These are phyloP conservation scores for Oligia fasciuncula DNA, from an alignment of 2,888 invertebrate species.

Conservation along the genomic window DNA sequence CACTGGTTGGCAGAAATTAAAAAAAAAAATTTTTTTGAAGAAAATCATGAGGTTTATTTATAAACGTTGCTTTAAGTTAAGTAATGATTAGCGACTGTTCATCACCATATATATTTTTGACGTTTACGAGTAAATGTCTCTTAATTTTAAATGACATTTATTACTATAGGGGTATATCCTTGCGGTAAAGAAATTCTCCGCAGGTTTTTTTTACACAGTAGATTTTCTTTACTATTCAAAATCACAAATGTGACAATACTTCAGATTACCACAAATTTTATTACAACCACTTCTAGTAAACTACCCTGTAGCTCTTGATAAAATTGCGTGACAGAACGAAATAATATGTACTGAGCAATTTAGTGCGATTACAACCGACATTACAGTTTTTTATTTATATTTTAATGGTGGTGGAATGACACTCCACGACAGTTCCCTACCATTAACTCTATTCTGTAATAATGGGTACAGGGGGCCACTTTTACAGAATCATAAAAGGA, in stretches of 20 bases:
- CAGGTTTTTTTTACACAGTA: neutral
- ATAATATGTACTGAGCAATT: conserved; percentile 59
- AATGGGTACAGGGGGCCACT: conserved; percentile 2
- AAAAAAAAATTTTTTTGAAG: too few relatives aligned
- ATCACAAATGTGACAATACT: neutral
- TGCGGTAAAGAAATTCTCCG: neutral
- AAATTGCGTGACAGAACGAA: conserved; percentile 50
- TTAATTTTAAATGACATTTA: neutral
- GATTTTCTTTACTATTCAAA: neutral
- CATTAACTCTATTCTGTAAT: conserved; percentile 40
- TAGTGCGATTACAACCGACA: conserved; percentile 51
- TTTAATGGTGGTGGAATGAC: conserved; percentile 49
- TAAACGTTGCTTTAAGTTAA: too few relatives aligned
- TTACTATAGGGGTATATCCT: neutral
- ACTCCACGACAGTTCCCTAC: conserved; percentile 42
- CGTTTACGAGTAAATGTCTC: too few relatives aligned
- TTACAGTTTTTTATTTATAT: conserved; percentile 42
- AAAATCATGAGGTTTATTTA: neutral
- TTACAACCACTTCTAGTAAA: conserved; percentile 9
- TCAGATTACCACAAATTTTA: neutral
- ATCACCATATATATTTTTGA: too few relatives aligned
- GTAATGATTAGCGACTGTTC: too few relatives aligned
- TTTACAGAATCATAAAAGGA: too few relatives aligned
- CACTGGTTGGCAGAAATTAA: neutral
- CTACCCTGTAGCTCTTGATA: conserved; percentile 35